Evolutionary conservation across 1,140 invertebrate species (phyloP), one percentile per base, ranked within the genome.

Genomic region (Penaeus chinensis): DNA sequence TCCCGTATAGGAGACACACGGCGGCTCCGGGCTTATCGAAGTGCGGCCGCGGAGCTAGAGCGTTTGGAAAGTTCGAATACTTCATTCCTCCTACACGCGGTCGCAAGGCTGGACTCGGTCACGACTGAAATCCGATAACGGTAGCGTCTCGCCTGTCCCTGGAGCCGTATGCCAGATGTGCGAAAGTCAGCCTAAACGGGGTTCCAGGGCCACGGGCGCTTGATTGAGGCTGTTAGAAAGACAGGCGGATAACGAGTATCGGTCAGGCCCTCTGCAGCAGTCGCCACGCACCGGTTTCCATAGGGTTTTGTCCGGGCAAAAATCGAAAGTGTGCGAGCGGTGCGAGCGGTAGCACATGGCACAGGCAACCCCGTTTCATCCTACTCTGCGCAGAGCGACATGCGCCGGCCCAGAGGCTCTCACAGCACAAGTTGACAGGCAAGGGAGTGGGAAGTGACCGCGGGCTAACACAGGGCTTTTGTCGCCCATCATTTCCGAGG

Each of bases 91-190:
- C 87, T 88, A 84, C 87, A 77, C 87, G 27, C 32, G 76, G 54
- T 79, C 81, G 80, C 60, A 8, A 74, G 87, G 60, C 37, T 80
- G 77, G 87, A 65, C 82, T 63, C 82, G 87, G 87, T 84, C 76
- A 81, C 82, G 87, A 88, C 87, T 88, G 87, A 88, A 88, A 88
- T 88, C 87, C 87, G 87, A 88, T 88, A 88, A 88, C 80, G 82
- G 87, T 88, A 84, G 82, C 87, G 87, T 88, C 87, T 88, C 61
- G 87, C 76, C 82, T 84, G 82, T 88, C 86, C 84, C 47, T 74
- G 71, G 63, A 84, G 66, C 22, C 27, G 24, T 54, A 16, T 84
- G 87, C 76, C 82, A 84, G 82, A 88, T 79, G 69, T 24, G 71
- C 74, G 77, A 78, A 78, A 82, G 24, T 77, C 10, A n/a, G n/a